Conservation (phyloP, 2,888 invertebrate genomes). For the Tachina lurida region DNA sequence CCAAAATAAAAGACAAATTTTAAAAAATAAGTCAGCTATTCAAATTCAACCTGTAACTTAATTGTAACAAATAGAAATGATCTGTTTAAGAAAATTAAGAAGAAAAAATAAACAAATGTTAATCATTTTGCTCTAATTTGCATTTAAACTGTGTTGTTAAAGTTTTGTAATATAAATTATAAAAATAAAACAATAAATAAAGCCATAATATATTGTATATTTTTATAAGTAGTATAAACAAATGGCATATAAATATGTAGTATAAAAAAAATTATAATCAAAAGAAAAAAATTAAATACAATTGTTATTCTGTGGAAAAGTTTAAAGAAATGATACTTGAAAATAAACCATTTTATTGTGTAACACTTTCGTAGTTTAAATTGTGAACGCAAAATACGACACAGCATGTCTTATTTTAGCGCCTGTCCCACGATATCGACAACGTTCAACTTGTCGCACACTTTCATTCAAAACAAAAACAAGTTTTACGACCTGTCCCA, state of each 20-base stretch:
- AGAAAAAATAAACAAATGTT: not conserved
- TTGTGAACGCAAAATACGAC: too few relatives aligned
- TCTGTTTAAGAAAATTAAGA: not conserved
- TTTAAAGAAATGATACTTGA: too few relatives aligned
- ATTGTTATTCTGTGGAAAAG: not conserved
- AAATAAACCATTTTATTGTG: too few relatives aligned
- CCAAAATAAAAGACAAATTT: not conserved
- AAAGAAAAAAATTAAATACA: constrained; percentile 39
- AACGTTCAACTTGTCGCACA: too few relatives aligned
- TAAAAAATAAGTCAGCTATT: not conserved
- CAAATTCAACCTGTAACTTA: constrained; percentile 20
- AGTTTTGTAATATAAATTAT: constrained; percentile 45
- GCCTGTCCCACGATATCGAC: too few relatives aligned
- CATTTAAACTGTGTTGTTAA: constrained; percentile 70
- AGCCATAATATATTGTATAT: constrained; percentile 46
- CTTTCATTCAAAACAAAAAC: too few relatives aligned
- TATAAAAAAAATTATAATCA: constrained; percentile 6
- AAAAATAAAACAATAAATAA: constrained; percentile 12
- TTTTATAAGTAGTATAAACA: constrained; percentile 68
- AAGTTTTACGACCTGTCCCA: too few relatives aligned
- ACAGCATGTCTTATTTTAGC: too few relatives aligned
- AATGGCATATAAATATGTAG: constrained; percentile 39
- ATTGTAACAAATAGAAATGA: not conserved
- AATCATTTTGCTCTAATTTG: constrained; percentile 63
- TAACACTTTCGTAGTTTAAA: too few relatives aligned